Percentiles rank a stretch among this genome's conserved stretches.
Conservation (phyloP, 2,113 vertebrate genomes). For the Urocitellus parryii region DNA sequence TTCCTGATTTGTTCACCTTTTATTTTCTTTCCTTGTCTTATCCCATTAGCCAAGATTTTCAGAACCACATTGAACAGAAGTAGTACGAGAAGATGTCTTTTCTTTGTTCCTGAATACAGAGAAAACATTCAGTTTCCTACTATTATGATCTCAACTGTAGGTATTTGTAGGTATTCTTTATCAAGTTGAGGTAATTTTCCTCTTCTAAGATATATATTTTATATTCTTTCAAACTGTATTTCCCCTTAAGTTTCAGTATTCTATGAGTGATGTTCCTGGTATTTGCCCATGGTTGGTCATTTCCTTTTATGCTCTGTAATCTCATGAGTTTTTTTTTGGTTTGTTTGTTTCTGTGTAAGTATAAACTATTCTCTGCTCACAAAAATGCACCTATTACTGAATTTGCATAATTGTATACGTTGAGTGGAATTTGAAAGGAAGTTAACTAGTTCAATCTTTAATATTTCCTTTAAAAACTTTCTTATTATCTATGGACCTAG, state of each 20-base stretch:
- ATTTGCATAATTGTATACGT: not conserved
- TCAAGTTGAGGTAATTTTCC: not conserved
- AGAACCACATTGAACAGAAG: not conserved
- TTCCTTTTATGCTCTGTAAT: slow-evolving; percentile 13
- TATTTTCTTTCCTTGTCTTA: not conserved
- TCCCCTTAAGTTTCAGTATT: not conserved
- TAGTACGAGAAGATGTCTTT: not conserved
- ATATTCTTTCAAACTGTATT: not conserved
- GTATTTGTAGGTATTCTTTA: not conserved
- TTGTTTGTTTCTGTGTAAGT: not conserved
- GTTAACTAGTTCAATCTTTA: not conserved
- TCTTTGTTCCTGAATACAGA: not conserved
- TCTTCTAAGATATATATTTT: not conserved
- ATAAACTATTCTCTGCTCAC: not conserved
- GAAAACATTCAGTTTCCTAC: not conserved
- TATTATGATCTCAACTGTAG: not conserved
- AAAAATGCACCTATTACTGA: not conserved
- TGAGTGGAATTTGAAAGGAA: slow-evolving; percentile 45
- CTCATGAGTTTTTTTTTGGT: not conserved
- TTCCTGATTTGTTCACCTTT: not conserved
- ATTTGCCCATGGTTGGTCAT: not conserved
- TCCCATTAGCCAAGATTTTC: not conserved
- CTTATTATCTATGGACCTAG: not conserved
- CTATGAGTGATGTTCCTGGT: not conserved
- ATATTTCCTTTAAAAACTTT: not conserved